Conservation (phyloP, 2,113 vertebrate genomes). For the Eptesicus fuscus region DNA sequence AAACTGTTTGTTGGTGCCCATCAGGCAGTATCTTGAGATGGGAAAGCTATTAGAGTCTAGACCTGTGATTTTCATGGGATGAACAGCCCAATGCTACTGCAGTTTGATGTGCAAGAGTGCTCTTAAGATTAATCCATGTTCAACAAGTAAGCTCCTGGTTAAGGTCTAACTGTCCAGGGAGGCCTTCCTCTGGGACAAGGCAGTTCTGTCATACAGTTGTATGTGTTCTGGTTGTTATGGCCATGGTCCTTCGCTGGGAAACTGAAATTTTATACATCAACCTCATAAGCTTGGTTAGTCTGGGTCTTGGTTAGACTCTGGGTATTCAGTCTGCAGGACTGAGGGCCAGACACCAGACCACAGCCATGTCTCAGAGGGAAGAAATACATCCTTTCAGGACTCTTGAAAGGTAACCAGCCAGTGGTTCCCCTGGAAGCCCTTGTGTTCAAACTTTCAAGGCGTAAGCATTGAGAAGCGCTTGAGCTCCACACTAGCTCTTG, state of each 20-base stretch:
- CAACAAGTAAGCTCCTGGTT: neutral
- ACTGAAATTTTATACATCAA: neutral
- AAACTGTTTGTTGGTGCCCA: neutral
- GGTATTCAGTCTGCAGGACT: neutral
- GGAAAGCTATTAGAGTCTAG: neutral
- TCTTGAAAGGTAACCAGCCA: neutral
- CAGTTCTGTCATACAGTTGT: neutral
- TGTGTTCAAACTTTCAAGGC: neutral
- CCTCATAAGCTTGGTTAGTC: neutral
- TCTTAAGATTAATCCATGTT: neutral
- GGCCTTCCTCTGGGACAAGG: neutral
- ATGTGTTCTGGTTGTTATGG: neutral
- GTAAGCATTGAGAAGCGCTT: neutral
- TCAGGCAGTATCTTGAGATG: neutral
- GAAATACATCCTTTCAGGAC: neutral
- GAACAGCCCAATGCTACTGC: neutral
- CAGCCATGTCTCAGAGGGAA: neutral
- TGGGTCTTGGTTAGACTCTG: neutral
- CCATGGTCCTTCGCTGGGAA: neutral
- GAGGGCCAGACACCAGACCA: neutral
- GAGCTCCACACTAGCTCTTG: neutral
- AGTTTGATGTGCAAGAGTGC: neutral
- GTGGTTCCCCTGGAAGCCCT: neutral
- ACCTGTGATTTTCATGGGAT: neutral
- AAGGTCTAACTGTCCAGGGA: neutral